Base-by-base conservation (phyloP, 92 coral and sea anemone genomes). In the Parazoanthus darwini region DNA sequence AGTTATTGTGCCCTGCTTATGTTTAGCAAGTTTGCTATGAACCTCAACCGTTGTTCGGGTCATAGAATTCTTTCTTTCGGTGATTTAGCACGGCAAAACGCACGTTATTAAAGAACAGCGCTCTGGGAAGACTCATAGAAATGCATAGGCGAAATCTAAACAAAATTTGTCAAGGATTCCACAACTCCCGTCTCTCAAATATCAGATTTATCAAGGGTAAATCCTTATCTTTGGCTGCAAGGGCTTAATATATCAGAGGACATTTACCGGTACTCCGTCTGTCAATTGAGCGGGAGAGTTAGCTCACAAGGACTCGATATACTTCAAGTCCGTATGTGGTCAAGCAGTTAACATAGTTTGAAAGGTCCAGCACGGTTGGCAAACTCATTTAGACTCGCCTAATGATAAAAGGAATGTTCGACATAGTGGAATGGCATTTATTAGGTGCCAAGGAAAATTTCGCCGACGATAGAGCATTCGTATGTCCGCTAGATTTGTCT, bases 391-490 rank as follows among this genome's bases (percentile, higher is more conserved):
- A 50, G 80, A 76, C 33, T 63, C 26, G 23, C 23, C 50, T 43
- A 83, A 68, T 84, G 79, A 84, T 84, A 71, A 72, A 71, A 46
- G 79, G 87, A 84, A 84, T 84, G 77, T 44, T 71, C 39, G 25
- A 51, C 79, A 50, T 38, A 70, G n/a, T 54, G 75, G 33, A 79
- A 84, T 70, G 79, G 65, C 75, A 71, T 84, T 71, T 29, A 70
- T 71, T 70, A 20, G 72, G 77, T 86, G 90, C 86, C 65, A 81
- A 89, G 91, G 88, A 91, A 90, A 79, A 87, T 77, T 88, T 87
- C 79, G 82, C 77, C 82, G 80, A 76, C 73, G 43, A 89, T 75
- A 86, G 87, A 84, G 80, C 78, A 54, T 80, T 89, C 43, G 85
- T 42, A 89, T 81, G 85, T 75, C 77, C 48, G 82, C 77, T 46